These are phyloP conservation scores for Stegodyphus mimosarum DNA, from an alignment of 1,140 invertebrate species.

Conservation along the genomic window DNA sequence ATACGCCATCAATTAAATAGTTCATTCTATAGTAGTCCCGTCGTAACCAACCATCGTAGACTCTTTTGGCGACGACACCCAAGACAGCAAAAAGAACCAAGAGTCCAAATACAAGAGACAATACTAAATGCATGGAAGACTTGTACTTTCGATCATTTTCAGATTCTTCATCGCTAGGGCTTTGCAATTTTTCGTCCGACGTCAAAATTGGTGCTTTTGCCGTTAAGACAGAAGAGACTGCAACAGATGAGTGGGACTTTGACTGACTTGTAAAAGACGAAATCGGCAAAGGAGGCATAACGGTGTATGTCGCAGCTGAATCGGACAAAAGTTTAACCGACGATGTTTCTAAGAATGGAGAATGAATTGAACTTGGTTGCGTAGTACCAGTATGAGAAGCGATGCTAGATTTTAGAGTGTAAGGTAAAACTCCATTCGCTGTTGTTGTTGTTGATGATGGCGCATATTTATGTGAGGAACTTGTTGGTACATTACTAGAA, in stretches of 20 bases:
- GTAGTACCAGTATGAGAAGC: not conserved
- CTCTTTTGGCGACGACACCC: constrained; percentile 68
- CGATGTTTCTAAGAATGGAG: not conserved
- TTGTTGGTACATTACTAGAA: not conserved
- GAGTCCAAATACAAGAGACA: constrained; percentile 52
- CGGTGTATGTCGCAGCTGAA: not conserved
- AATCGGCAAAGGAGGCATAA: not conserved
- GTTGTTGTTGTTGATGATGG: not conserved
- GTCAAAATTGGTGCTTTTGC: no score
- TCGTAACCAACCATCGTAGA: constrained; percentile 80
- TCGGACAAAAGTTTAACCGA: not conserved
- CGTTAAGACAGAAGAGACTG: not conserved
- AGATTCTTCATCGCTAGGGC: constrained; percentile 8
- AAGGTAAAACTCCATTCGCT: not conserved
- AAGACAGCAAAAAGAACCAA: constrained; percentile 48
- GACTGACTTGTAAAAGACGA: not conserved
- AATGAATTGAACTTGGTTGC: not conserved
- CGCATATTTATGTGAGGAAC: not conserved
- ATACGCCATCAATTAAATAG: constrained; percentile 83
- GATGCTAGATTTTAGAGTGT: not conserved
- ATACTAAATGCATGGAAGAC: constrained; percentile 58
- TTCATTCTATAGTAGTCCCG: constrained; percentile 83
- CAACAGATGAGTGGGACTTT: not conserved
- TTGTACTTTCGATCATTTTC: constrained; percentile 38
- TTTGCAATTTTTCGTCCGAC: not conserved